Evolutionary conservation across 1,140 invertebrate species (phyloP), one percentile per base, ranked within the genome.

Genomic region (Habropoda laboriosa): DNA sequence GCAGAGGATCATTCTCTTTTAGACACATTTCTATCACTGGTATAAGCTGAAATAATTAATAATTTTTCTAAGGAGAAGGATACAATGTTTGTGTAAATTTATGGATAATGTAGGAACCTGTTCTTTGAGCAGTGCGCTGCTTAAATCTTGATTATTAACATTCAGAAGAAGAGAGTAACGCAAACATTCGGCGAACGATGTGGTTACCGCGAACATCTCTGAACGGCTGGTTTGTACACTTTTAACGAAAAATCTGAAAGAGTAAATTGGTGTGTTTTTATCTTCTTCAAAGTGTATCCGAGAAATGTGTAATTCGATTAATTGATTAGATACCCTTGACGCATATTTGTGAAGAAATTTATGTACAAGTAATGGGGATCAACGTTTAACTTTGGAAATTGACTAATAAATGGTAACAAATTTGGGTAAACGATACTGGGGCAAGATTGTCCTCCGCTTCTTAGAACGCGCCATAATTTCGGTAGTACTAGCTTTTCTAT

Each of bases 401-500:
- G 94, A 58, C 96, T 96, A 2, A 97, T 83, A 53, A 97, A 94
- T 8, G 96, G 96, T 24, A 97, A 88, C 30, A 97, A 88, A 91
- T 96, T 96, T 13, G 96, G 96, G 88, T 94, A 96, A 81, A 97
- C 94, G 6, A 94, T 92, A 72, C 91, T 91, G 13, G 96, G 96
- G 92, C 95, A 96, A 61, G 95, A 95, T 86, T 94, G 92, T 6
- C 96, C 96, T 42, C 95, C 96, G 86, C 94, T 94, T 86, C 94
- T 93, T 45, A 97, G 87, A 40, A 97, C 91, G 38, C 92, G 92
- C 88, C 94, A 95, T 1, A 98, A 88, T 91, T 96, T 96, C 1
- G 96, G 95, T 58, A 97, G 92, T 21, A 97, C 92, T 12, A 95
- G 91, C 92, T 96, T 96, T 60, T 96, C 94, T 40, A 96, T 90